Base-by-base conservation (phyloP, 2,888 invertebrate genomes). In the Diarsia brunnea region DNA sequence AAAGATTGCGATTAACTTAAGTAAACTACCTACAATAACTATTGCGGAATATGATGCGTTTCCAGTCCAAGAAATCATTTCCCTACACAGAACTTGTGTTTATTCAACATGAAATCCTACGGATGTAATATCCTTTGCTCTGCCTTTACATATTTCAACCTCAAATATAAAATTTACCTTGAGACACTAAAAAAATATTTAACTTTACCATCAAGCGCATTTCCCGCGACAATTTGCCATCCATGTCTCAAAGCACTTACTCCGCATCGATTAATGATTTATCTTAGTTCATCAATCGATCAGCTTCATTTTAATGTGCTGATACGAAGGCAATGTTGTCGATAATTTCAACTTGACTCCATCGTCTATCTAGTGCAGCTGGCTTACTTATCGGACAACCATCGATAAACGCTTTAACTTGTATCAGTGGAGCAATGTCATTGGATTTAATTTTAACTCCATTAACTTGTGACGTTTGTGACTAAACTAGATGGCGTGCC, bases 251-350 rank as follows among this genome's bases (percentile, higher is more conserved):
- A 68, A 78, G 79, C 84, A 81, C 84, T 86, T 86, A 87, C 76
- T 79, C 63, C 78, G 72, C 73, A 81, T 86, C 81, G 75, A 84
- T 88, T 86, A 84, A 77, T 74, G 73, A 64, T 78, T 86, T 88
- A 86, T 86, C 88, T 79, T 72, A 60, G 72, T 84, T 84, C 73
- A 82, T 82, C 84, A 78, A 88, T 88, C 87, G 88, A 88, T 88
- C 78, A 81, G 79, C 75, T 80, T 83, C 66, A 79, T 85, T 87
- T 88, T 85, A 78, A 81, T 81, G 76, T 87, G 79, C 75, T 69
- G 85, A 87, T 81, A 84, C 78, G 74, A 74, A 76, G 73, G 86
- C 73, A 75, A 78, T 80, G 77, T 84, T 71, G 75, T 84, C 82
- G 77, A 84, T 87, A 88, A 81, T 79, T 87, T 84, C 61, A 84